Conservation (phyloP, 64 coral and sea anemone species). For the Exaiptasia diaphana region DNA sequence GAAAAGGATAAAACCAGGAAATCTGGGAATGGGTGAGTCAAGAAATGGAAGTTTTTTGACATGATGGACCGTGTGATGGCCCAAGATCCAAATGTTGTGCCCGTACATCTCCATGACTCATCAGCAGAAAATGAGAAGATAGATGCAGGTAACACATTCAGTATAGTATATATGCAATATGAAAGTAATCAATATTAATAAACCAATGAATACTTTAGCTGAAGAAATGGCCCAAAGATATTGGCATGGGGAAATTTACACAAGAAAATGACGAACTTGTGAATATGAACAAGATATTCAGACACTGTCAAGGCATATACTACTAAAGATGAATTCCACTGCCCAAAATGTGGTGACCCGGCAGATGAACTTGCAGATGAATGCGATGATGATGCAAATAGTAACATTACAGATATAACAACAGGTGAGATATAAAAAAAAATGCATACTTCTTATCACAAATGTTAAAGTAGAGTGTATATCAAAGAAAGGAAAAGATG, state of each 20-base stretch:
- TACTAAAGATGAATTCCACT: not conserved
- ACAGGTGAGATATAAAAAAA: not conserved
- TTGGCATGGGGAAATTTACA: not conserved
- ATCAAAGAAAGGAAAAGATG: not conserved
- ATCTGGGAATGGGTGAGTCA: not conserved
- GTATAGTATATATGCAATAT: not conserved
- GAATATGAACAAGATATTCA: not conserved
- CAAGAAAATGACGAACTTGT: not conserved
- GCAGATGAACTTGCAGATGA: not conserved
- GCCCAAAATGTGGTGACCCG: not conserved
- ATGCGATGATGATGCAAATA: not conserved
- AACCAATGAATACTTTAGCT: not conserved
- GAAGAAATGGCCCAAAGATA: not conserved
- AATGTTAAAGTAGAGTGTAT: not conserved
- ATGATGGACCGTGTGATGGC: not conserved
- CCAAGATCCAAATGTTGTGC: not conserved
- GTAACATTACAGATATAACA: not conserved
- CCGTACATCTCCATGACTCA: slow-evolving; percentile 3
- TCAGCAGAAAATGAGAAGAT: not conserved
- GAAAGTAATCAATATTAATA: not conserved
- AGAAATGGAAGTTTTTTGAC: slow-evolving; percentile 26
- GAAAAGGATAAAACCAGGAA: slow-evolving; percentile 19
- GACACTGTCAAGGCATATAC: not conserved
- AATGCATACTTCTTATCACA: no score
- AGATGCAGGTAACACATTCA: not conserved